Base-by-base conservation (phyloP, 1,140 invertebrate genomes). In the Papilio helenus region DNA sequence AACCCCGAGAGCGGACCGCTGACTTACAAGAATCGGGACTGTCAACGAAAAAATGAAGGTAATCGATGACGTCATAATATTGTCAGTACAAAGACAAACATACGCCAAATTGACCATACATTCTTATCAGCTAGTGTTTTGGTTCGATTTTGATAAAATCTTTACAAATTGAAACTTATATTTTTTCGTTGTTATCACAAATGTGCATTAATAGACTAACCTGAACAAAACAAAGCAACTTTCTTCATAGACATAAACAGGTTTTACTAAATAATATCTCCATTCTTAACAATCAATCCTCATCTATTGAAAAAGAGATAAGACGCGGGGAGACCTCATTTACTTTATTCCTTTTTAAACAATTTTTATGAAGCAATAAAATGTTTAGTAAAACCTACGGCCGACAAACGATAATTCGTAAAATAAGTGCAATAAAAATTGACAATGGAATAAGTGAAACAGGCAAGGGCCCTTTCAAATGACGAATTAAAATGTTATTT, bases 401-500 rank as follows among this genome's bases (percentile, higher is more conserved):
- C 84, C 82, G 83, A 85, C 84, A 85, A 85, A 85, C 81, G 76
- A 81, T 86, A 84, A 85, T 83, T 81, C 51, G 79, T 76, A 83
- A 80, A 83, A 83, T 85, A 82, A 79, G 81, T 82, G 85, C 86
- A 90, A 90, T 92, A 92, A 92, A 93, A 81, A 81, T 39, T 82
- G 26, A 92, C 89, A 92, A 91, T 86, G 80, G 86, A 72, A 79
- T 65, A 80, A 80, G 46, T 42, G 20, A 68, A 68, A 68, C 85
- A 73, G 71, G 51, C 68, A 89, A 85, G 83, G 65, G 79, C 81
- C 85, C 82, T 84, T 87, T 87, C 80, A 78, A 91, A 91, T 88
- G 77, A 89, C 86, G 88, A 58, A 92, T 92, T 91, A 93, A 86
- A 90, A 91, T 89, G 90, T 88, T 88, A 88, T 91, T 90, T 91